phyloP scores from a whole-genome alignment of 2,888 invertebrate species.

The Leuctra nigra region DNA sequence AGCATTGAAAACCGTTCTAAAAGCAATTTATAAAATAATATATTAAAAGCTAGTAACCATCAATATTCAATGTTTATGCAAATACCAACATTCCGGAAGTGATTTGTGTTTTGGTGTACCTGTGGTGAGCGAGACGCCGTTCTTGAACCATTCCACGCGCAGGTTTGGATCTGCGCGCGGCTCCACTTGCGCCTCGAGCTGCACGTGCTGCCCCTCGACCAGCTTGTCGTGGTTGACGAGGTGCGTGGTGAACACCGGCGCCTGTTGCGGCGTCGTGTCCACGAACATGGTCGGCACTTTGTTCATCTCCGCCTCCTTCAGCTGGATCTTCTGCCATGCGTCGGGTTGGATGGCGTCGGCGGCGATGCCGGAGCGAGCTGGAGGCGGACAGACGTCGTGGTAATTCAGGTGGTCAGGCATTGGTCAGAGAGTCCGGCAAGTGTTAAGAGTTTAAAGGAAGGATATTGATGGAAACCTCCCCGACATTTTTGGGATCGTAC shows the following conservation, averaged over 20 bases:
- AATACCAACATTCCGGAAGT: too few relatives aligned
- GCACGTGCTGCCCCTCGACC: conserved; percentile 79
- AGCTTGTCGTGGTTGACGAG: conserved; percentile 77
- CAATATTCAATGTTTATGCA: too few relatives aligned
- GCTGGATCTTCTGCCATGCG: conserved; percentile 85
- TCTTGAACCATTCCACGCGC: conserved; percentile 88
- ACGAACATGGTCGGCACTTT: conserved; percentile 83
- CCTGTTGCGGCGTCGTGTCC: conserved; percentile 78
- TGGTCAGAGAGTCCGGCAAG: too few relatives aligned
- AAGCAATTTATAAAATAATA: too few relatives aligned
- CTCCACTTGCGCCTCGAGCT: conserved; percentile 84
- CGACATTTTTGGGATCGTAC: too few relatives aligned
- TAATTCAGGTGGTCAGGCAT: too few relatives aligned
- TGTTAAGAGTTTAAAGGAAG: too few relatives aligned
- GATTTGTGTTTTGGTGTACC: conserved; percentile 49
- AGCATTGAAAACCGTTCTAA: too few relatives aligned
- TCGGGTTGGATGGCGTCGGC: conserved; percentile 84
- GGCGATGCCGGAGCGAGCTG: conserved; percentile 64
- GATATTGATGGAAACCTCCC: too few relatives aligned
- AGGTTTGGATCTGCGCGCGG: conserved; percentile 84
- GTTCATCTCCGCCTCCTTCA: conserved; percentile 88
- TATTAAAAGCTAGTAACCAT: too few relatives aligned
- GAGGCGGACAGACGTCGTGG: background rate
- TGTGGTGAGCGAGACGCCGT: conserved; percentile 76
- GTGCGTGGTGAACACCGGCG: conserved; percentile 93